Conservation (phyloP, 2,888 invertebrate genomes). For the Acanthococcus lagerstroemiae region DNA sequence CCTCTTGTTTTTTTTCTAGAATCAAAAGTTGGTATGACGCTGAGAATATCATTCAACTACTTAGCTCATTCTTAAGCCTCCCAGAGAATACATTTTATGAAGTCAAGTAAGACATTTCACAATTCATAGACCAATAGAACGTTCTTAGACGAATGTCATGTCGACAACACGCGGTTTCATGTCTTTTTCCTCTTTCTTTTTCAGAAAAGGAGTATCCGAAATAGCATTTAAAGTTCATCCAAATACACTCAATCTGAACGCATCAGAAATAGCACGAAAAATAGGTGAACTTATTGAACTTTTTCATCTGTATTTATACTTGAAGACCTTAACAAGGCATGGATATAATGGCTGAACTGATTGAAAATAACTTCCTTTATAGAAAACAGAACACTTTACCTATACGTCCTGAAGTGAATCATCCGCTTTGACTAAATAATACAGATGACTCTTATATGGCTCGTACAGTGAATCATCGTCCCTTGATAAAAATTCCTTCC, state of each 20-base stretch:
- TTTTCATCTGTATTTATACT: background rate
- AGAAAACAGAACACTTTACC: too few species aligned
- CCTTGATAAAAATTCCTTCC: too few species aligned
- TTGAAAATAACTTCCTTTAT: too few species aligned
- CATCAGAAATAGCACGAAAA: constrained; percentile 54
- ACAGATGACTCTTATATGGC: too few species aligned
- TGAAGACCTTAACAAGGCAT: too few species aligned
- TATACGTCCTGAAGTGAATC: too few species aligned
- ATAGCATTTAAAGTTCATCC: constrained; percentile 30
- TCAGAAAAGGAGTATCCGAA: constrained; percentile 40
- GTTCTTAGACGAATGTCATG: background rate
- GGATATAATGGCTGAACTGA: too few species aligned
- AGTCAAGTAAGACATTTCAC: constrained; percentile 13
- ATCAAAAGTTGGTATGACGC: constrained; percentile 11
- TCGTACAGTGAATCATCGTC: too few species aligned
- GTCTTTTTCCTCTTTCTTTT: constrained; percentile 37
- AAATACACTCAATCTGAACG: constrained; percentile 53
- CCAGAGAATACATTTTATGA: constrained; percentile 16
- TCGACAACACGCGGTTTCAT: background rate
- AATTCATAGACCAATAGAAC: background rate
- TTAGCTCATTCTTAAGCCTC: background rate
- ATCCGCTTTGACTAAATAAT: too few species aligned
- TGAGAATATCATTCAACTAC: background rate
- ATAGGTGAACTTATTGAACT: constrained; percentile 40
- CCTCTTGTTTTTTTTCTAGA: constrained; percentile 11